Percentiles rank a stretch among this genome's conserved stretches.
phyloP scores from a whole-genome alignment of 2,797 vertebrate genomes.

The Ambastaia sidthimunki region DNA sequence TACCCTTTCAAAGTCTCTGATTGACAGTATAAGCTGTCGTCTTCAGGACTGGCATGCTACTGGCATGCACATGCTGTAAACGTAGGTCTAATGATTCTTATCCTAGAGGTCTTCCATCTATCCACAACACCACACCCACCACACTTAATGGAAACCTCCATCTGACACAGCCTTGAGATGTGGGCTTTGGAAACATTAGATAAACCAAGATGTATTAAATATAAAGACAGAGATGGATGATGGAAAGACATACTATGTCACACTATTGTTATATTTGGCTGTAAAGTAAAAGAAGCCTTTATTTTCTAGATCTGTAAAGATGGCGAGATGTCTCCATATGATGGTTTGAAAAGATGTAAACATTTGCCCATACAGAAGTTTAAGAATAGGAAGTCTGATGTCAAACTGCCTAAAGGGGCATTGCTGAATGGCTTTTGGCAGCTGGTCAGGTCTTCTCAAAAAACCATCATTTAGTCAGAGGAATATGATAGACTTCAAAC shows the following conservation, averaged over 20 bases:
- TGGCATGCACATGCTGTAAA: slow-evolving; percentile 19
- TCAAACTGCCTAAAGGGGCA: slow-evolving; percentile 1
- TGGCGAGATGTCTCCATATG: slow-evolving; percentile 12
- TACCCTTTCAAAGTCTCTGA: too few species aligned
- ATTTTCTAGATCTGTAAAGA: slow-evolving; percentile 11
- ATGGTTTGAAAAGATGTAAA: slow-evolving; percentile 17
- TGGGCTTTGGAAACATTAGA: slow-evolving; percentile 24
- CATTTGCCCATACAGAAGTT: slow-evolving; percentile 16
- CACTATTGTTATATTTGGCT: slow-evolving; percentile 6
- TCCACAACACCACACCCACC: slow-evolving; percentile 23
- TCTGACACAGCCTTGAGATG: slow-evolving; percentile 3
- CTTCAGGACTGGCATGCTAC: not conserved
- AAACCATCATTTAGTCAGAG: slow-evolving; percentile 43
- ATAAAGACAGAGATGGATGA: slow-evolving; percentile 14
- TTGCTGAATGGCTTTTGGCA: slow-evolving; percentile 36
- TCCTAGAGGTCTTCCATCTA: not conserved
- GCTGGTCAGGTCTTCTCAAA: slow-evolving; percentile 14
- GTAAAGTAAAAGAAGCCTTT: slow-evolving; percentile 11
- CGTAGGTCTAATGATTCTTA: slow-evolving; percentile 23
- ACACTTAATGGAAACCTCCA: slow-evolving; percentile 22
- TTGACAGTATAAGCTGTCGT: not conserved
- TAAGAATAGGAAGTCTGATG: slow-evolving; percentile 12
- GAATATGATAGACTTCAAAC: slow-evolving; percentile 42
- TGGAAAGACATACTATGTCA: slow-evolving; percentile 26
- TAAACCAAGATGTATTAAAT: slow-evolving; percentile 29